These are phyloP conservation scores for Drosophila mojavensis DNA, from an alignment of 1,140 invertebrate species.

Conservation along the genomic window DNA sequence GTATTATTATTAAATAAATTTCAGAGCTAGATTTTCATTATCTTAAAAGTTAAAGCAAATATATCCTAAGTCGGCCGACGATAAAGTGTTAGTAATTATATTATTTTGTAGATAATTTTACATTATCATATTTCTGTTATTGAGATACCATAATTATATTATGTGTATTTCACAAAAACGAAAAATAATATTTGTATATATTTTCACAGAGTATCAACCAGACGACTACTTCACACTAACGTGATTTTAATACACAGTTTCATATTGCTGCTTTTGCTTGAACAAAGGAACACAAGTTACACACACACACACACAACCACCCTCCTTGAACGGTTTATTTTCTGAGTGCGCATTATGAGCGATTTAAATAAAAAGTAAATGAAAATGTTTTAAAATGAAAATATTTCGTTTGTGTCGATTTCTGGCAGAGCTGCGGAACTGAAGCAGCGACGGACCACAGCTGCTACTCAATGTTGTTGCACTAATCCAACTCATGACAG, in stretches of 20 bases:
- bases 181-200: no score
- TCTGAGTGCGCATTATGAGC: not conserved
- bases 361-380: conserved; percentile 3
- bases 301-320: not conserved
- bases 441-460: not conserved
- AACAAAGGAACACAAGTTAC: no score
- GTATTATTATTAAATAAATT: no score
- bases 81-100: no score
- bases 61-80: no score
- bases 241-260: not conserved
- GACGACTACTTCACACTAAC: not conserved
- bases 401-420: conserved; percentile 1
- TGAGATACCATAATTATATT: no score
- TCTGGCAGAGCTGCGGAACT: not conserved
- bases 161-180: no score
- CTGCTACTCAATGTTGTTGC: conserved; percentile 10
- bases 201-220: not conserved
- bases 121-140: no score
- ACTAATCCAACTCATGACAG: conserved; percentile 1
- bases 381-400: not conserved
- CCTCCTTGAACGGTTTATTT: not conserved
- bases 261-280: not conserved
- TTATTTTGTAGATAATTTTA: no score
- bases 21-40: no score
- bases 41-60: no score